A percentile compares a stretch with the other conserved stretches of the same genome.
These are phyloP conservation scores for Carcinoscorpius rotundicauda DNA, from an alignment of 1,140 invertebrate genomes.

Conservation along the genomic window DNA sequence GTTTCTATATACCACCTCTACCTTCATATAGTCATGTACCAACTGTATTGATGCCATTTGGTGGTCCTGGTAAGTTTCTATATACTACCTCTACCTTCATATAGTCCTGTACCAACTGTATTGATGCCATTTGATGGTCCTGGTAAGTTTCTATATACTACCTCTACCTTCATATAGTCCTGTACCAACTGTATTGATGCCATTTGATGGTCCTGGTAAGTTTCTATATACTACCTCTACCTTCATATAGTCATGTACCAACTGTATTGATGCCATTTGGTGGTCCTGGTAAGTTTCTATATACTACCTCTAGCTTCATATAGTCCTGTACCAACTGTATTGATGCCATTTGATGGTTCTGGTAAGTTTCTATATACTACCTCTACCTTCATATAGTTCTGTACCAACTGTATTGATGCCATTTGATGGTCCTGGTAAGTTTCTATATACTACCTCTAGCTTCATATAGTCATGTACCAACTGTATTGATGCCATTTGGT, in stretches of 20 bases:
- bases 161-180: conserved; percentile 14
- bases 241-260: conserved; percentile 61
- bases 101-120: conserved; percentile 11
- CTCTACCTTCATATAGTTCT: background rate
- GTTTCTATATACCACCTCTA: conserved; percentile 18
- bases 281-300: conserved; percentile 56
- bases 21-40: conserved; percentile 6
- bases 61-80: background rate
- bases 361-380: conserved; percentile 42
- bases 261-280: conserved; percentile 49
- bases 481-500: background rate
- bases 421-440: too few species aligned
- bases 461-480: conserved; percentile 1
- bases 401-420: background rate
- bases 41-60: conserved; percentile 5
- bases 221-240: conserved; percentile 83
- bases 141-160: conserved; percentile 9
- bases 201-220: background rate
- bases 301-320: conserved; percentile 4
- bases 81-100: conserved; percentile 18
- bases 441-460: conserved; percentile 36
- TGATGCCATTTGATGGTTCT: background rate
- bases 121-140: conserved; percentile 1
- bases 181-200: conserved; percentile 11
- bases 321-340: background rate